Evolutionary conservation across 2,797 vertebrate genomes (phyloP).

Genomic region (Tapirus indicus): DNA sequence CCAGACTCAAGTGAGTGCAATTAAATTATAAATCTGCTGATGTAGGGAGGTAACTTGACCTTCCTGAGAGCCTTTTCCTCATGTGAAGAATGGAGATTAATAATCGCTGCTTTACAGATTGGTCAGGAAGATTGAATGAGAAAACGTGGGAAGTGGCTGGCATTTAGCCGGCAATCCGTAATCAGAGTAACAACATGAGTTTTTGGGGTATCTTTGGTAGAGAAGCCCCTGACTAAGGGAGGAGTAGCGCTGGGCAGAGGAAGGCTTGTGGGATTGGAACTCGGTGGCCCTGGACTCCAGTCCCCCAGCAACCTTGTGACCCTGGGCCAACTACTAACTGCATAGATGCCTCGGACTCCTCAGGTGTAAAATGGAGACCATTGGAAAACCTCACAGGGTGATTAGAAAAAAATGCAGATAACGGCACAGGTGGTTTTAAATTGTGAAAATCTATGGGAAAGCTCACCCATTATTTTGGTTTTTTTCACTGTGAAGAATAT

Average conservation of each 20-base stretch:
- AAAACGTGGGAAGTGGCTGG: not conserved
- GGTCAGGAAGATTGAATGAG: not conserved
- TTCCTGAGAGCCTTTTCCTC: slow-evolving; percentile 4
- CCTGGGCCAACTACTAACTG: not conserved
- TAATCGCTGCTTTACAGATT: not conserved
- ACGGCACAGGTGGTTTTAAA: not conserved
- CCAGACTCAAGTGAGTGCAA: not conserved
- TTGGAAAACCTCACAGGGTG: not conserved
- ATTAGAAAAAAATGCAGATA: not conserved
- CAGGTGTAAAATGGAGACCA: not conserved
- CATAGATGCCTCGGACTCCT: accelerated
- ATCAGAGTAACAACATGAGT: not conserved
- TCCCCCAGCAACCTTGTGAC: not conserved
- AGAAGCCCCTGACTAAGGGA: not conserved
- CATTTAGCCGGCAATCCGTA: not conserved
- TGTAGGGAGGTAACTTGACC: not conserved
- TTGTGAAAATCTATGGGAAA: not conserved
- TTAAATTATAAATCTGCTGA: not conserved
- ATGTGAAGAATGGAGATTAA: not conserved
- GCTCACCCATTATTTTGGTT: not conserved
- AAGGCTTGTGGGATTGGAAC: no score
- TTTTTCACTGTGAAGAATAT: not conserved
- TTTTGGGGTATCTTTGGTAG: not conserved
- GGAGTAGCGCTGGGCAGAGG: not conserved
- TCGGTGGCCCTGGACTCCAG: not conserved